Conservation (phyloP, 2,113 vertebrate species). For the Daphoenositta chrysoptera region DNA sequence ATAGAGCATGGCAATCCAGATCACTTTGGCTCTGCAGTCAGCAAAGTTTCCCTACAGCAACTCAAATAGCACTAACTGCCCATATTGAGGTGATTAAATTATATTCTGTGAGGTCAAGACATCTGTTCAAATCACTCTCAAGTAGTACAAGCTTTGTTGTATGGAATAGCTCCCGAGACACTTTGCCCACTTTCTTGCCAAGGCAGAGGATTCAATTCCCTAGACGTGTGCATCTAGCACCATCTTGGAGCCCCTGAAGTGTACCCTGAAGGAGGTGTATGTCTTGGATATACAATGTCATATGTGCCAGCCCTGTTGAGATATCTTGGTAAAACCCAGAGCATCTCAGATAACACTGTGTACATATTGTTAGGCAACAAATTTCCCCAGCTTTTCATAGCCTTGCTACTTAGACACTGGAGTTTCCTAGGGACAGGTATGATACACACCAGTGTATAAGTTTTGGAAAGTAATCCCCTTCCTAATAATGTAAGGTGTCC, state of each 20-base stretch:
- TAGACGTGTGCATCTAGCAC: not conserved
- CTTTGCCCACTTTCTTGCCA: not conserved
- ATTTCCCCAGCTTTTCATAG: not conserved
- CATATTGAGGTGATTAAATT: not conserved
- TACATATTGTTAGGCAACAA: not conserved
- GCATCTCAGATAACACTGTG: not conserved
- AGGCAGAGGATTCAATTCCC: not conserved
- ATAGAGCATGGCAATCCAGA: not conserved
- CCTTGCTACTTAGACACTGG: not conserved
- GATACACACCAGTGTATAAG: not conserved
- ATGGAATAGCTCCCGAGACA: not conserved
- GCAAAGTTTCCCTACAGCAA: not conserved
- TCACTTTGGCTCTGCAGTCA: not conserved
- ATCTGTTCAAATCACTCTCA: not conserved
- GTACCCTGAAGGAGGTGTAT: not conserved
- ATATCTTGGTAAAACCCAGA: not conserved
- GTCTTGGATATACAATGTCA: not conserved
- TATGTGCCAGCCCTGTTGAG: not conserved
- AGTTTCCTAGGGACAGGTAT: not conserved
- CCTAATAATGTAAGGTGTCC: not conserved
- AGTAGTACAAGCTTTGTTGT: not conserved
- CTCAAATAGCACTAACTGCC: not conserved
- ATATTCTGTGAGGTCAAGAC: not conserved
- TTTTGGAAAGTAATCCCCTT: not conserved
- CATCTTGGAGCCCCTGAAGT: not conserved